Conservation (phyloP, 2,113 vertebrate genomes). For the Bambusicola thoracicus region DNA sequence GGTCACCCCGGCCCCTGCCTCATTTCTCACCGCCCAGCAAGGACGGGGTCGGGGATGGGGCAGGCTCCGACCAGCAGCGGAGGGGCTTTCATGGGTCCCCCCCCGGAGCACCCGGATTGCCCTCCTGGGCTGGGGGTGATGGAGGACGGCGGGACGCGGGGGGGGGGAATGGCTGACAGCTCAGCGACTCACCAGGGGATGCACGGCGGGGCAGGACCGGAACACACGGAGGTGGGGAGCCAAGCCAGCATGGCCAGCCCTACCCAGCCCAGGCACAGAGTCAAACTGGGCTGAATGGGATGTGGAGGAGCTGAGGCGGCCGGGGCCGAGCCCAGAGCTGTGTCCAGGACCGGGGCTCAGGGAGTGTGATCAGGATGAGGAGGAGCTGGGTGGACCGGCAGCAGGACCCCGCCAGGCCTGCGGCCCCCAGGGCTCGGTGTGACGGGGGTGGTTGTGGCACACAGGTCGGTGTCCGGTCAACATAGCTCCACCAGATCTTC, state of each 20-base stretch:
- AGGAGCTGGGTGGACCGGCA: background rate
- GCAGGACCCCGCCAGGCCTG: background rate
- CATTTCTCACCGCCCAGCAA: background rate
- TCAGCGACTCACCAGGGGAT: accelerated
- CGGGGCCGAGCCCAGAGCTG: background rate
- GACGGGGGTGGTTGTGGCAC: background rate
- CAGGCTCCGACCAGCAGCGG: background rate
- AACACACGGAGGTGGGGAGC: accelerated
- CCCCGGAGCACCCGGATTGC: background rate
- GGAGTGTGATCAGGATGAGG: background rate
- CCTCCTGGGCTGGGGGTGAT: background rate
- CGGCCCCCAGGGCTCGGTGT: no score
- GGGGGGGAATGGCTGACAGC: accelerated
- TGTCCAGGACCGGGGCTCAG: background rate
- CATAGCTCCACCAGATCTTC: no score
- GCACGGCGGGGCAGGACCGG: background rate
- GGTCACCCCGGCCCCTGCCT: background rate
- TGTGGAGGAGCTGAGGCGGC: background rate
- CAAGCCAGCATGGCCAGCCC: background rate
- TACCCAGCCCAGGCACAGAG: background rate
- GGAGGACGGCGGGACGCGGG: background rate
- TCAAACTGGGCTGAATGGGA: background rate
- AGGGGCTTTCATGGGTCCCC: background rate
- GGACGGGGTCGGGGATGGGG: background rate
- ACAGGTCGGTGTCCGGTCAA: background rate